phyloP scores from a whole-genome alignment of 2,797 vertebrate species.

The Craterocephalus amniculus region DNA sequence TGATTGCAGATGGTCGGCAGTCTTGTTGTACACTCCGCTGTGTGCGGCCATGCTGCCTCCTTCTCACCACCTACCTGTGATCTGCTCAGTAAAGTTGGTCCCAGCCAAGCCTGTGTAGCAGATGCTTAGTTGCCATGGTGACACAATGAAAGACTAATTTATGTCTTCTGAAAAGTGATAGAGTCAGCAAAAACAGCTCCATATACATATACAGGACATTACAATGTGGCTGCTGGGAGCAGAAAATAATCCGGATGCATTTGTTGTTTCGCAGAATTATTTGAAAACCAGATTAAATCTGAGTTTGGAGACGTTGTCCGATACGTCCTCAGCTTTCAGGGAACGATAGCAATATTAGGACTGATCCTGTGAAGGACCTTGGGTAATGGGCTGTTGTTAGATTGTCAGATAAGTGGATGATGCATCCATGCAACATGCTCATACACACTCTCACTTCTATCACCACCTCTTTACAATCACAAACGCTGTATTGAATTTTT shows the following conservation, averaged over 20 bases:
- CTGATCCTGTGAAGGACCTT: neutral
- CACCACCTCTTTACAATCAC: neutral
- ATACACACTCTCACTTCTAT: conserved; percentile 8
- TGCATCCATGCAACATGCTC: conserved; percentile 30
- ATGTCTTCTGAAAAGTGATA: conserved; percentile 52
- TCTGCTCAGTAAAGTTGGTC: conserved; percentile 1
- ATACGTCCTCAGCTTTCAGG: conserved; percentile 1
- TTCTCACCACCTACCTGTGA: neutral
- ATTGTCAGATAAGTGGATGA: conserved; percentile 60
- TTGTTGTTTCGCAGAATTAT: neutral
- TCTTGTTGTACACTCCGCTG: neutral
- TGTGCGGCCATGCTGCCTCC: neutral
- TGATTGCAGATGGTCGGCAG: neutral
- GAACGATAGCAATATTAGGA: neutral
- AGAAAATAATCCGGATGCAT: conserved; percentile 34
- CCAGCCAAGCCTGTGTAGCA: conserved; percentile 17
- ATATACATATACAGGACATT: conserved; percentile 32
- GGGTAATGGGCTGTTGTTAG: conserved; percentile 55
- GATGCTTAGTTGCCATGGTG: conserved; percentile 67
- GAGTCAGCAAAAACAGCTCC: conserved; percentile 38
- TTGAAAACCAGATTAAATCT: neutral
- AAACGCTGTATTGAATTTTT: neutral
- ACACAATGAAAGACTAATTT: conserved; percentile 63
- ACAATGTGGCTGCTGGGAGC: conserved; percentile 33
- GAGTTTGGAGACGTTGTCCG: neutral